phyloP scores from a whole-genome alignment of 2,888 invertebrate species.

The Lingula anatina region DNA sequence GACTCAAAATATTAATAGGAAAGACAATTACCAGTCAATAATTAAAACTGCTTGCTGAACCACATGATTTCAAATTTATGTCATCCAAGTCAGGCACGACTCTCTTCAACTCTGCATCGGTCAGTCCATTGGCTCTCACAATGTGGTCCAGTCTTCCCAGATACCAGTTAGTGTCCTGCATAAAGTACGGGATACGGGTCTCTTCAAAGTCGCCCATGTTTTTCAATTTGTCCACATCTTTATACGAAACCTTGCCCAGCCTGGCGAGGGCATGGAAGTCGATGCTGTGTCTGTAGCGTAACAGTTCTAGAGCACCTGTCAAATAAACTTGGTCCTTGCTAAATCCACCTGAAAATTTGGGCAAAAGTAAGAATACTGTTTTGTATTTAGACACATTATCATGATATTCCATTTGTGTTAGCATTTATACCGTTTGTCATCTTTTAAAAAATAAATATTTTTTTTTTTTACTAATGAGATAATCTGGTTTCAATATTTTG shows the following conservation, averaged over 20 bases:
- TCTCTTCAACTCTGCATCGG: conserved; percentile 14
- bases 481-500: too few relatives aligned
- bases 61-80: too few relatives aligned
- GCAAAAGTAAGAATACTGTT: too few relatives aligned
- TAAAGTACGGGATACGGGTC: conserved; percentile 41
- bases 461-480: too few relatives aligned
- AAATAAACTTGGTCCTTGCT: conserved; percentile 47
- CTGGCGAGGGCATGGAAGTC: conserved; percentile 36
- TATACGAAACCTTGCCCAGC: conserved; percentile 38
- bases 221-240: conserved; percentile 27
- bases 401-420: too few relatives aligned
- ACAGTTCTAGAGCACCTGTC: conserved; percentile 37
- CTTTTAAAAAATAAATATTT: too few relatives aligned
- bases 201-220: conserved; percentile 21
- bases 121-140: conserved; percentile 34
- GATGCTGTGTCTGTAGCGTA: conserved; percentile 32
- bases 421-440: too few relatives aligned
- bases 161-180: conserved; percentile 32
- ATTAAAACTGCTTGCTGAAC: too few relatives aligned
- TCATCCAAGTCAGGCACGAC: too few relatives aligned
- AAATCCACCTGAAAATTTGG: conserved; percentile 31
- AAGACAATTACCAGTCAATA: neutral
- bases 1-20: neutral
- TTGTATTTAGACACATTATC: too few relatives aligned
- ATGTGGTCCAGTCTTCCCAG: conserved; percentile 29